Conservation (phyloP, 1,140 invertebrate species). For the Macrobrachium nipponense region DNA sequence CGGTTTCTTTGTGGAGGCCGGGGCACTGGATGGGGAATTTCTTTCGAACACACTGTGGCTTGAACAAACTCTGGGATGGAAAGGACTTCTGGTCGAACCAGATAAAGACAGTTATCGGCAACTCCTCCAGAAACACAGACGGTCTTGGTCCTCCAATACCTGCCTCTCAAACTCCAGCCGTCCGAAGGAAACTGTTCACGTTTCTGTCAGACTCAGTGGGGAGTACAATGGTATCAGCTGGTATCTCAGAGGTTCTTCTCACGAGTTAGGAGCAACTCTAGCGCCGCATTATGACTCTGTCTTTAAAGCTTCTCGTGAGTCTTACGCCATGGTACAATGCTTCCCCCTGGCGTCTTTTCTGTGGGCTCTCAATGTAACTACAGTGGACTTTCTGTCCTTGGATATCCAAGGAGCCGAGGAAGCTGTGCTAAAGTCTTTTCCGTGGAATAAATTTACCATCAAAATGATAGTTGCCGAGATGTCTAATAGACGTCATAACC, state of each 20-base stretch:
- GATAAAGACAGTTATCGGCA: slow-evolving; percentile 71
- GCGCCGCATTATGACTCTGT: not conserved
- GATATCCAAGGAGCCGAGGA: slow-evolving; percentile 76
- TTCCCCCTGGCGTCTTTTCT: slow-evolving; percentile 84
- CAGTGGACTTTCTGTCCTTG: slow-evolving; percentile 79
- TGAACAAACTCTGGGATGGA: slow-evolving; percentile 78
- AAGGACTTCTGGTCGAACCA: slow-evolving; percentile 77
- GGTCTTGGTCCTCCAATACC: slow-evolving; percentile 59
- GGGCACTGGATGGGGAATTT: slow-evolving; percentile 74
- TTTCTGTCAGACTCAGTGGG: not conserved
- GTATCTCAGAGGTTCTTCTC: slow-evolving; percentile 17
- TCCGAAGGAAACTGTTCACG: slow-evolving; percentile 45
- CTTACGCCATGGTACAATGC: slow-evolving; percentile 75
- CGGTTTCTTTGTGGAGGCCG: slow-evolving; percentile 75
- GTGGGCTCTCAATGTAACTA: slow-evolving; percentile 78
- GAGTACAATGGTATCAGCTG: not conserved
- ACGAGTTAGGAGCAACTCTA: not conserved
- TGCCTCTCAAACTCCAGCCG: slow-evolving; percentile 74
- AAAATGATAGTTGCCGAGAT: slow-evolving; percentile 28
- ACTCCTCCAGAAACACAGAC: slow-evolving; percentile 61
- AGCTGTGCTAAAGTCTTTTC: slow-evolving; percentile 61
- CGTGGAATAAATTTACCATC: slow-evolving; percentile 34
- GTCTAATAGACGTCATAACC: too few relatives aligned
- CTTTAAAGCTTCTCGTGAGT: not conserved
- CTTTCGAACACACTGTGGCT: slow-evolving; percentile 76